A percentile compares a stretch with the other conserved stretches of the same genome.
Conservation (phyloP, 2,888 invertebrate species). For the Ypsolopha scabrella region DNA sequence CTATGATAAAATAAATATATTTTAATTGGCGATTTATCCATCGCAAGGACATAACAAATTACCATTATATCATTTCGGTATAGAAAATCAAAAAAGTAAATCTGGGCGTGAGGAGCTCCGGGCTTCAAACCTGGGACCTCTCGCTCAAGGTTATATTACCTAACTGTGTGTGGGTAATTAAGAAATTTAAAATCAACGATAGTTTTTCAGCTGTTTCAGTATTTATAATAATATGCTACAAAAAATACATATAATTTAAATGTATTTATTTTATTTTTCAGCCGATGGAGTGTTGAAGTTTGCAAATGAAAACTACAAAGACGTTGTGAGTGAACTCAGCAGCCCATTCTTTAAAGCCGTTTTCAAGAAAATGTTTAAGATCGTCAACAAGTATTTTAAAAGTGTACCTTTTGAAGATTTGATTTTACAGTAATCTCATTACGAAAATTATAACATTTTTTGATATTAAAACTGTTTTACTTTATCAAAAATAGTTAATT, state of each 20-base stretch:
- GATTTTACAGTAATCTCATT: background rate
- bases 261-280: background rate
- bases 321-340: background rate
- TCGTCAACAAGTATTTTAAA: constrained; percentile 6
- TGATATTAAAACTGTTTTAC: too few relatives aligned
- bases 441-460: too few relatives aligned
- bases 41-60: too few relatives aligned
- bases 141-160: background rate
- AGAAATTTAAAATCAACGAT: background rate
- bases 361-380: constrained; percentile 3
- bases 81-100: too few relatives aligned
- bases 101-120: too few relatives aligned
- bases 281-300: constrained; percentile 1
- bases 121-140: too few relatives aligned
- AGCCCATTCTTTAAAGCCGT: background rate
- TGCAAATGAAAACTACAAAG: constrained; percentile 5
- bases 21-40: too few relatives aligned
- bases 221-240: background rate
- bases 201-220: too few relatives aligned
- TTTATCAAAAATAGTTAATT: too few relatives aligned
- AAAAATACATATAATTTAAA: background rate
- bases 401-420: background rate
- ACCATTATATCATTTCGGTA: too few relatives aligned
- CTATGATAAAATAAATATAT: too few relatives aligned
- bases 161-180: too few relatives aligned